These are phyloP conservation scores for Drosophila melanica DNA, from an alignment of 1,140 invertebrate species.

Conservation along the genomic window DNA sequence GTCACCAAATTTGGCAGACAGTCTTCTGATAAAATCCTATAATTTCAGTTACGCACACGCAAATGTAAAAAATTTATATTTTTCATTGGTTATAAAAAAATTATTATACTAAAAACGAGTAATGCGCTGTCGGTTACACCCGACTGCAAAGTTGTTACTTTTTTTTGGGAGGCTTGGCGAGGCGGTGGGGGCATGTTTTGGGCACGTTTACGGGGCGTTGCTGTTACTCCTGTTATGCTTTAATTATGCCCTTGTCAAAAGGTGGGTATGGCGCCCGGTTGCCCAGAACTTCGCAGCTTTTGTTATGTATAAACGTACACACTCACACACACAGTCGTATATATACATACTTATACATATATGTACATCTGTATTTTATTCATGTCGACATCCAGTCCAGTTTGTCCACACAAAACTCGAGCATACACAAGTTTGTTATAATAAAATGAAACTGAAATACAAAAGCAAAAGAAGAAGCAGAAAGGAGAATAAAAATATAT, in stretches of 20 bases:
- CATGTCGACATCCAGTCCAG: constrained; percentile 5
- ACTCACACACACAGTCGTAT: constrained; percentile 20
- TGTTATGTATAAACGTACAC: constrained; percentile 50
- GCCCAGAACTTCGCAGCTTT: constrained; percentile 40
- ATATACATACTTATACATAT: constrained; percentile 9
- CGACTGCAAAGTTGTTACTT: too few species aligned
- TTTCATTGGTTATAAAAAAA: too few species aligned
- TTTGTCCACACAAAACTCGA: constrained; percentile 31
- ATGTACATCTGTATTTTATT: constrained; percentile 13
- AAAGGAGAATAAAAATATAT: background rate
- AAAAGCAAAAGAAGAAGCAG: background rate
- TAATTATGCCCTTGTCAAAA: constrained; percentile 81
- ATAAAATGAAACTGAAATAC: constrained; percentile 13
- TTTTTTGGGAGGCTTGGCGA: background rate
- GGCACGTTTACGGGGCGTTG: constrained; percentile 41
- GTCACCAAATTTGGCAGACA: too few species aligned
- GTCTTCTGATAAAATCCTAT: too few species aligned
- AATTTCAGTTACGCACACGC: too few species aligned
- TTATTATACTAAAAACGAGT: too few species aligned
- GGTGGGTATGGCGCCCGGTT: constrained; percentile 54
- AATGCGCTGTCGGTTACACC: too few species aligned
- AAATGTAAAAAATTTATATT: too few species aligned
- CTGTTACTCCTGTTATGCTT: constrained; percentile 75
- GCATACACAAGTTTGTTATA: constrained; percentile 21
- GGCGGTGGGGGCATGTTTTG: constrained; percentile 5